Conservation (phyloP, 2,888 invertebrate species). For the Tolmerus cingulatus region DNA sequence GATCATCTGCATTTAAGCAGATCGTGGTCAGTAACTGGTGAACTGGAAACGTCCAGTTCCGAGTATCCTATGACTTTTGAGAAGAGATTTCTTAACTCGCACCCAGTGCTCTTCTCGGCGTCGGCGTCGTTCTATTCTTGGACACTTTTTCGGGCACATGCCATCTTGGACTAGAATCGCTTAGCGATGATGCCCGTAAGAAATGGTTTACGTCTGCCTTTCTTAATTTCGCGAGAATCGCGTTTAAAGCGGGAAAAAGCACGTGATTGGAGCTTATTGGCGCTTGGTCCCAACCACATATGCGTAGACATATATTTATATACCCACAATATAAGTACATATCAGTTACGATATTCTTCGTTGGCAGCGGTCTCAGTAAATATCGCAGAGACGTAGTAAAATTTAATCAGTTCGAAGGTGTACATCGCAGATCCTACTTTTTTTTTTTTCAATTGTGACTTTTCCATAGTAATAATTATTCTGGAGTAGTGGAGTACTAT, state of each 20-base stretch:
- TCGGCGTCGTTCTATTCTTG: background rate
- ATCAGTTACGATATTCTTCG: background rate
- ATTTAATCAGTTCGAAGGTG: constrained; percentile 2
- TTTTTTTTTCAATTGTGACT: background rate
- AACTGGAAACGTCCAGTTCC: background rate
- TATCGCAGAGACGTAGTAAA: background rate
- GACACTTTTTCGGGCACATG: background rate
- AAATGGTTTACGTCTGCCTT: background rate
- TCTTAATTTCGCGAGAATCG: background rate
- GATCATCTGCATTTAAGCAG: background rate
- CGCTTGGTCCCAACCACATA: background rate
- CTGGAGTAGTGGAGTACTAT: background rate
- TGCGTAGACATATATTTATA: background rate
- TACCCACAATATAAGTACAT: background rate
- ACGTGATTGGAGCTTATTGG: constrained; percentile 12
- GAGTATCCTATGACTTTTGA: background rate
- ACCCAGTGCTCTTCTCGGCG: background rate
- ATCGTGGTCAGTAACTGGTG: background rate
- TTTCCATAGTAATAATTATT: background rate
- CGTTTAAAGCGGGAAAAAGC: background rate
- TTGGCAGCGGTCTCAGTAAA: background rate
- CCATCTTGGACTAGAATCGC: background rate
- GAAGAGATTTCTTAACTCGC: background rate
- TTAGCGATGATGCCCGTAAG: background rate
- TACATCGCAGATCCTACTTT: background rate